Evolutionary conservation across 1,140 invertebrate species (phyloP), one percentile per base, ranked within the genome.

Genomic region (Hyles euphorbiae): DNA sequence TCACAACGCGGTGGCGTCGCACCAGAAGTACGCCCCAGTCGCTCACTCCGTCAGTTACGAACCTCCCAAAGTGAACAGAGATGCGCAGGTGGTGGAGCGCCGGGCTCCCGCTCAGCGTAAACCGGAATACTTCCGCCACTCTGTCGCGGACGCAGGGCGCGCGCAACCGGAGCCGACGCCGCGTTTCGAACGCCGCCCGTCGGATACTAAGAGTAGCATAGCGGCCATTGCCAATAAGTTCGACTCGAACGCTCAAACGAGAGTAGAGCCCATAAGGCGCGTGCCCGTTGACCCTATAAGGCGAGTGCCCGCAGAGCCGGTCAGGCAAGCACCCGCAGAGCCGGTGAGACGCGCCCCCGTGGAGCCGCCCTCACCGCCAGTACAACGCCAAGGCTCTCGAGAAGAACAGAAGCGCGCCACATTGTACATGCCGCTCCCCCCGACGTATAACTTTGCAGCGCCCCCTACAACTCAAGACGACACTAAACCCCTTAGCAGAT

Each of bases 401-500:
- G 84, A 85, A 43, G 83, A 87, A 33, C 59, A 61, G 0, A 76
- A 68, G 44, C 75, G 77, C 2, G 70, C 74, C 1, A 67, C 77
- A 1, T 65, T 81, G 48, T 88, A 85, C 58, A 66, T 76, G 53
- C 83, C 81, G 2, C 80, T 78, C 8, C 86, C 84, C 3, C 80
- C 83, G 10, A 78, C 81, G 0, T 85, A 86, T 55, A 88, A 88
- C 56, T 88, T 88, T 46, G 86, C 88, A 0, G 78, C 80, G 5
- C 77, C 84, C 0, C 84, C 83, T n/a, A 64, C 86, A 61, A 75
- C 63, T 11, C 72, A 87, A 40, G 81, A 90, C 43, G 58, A 67
- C n/a, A 68, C 78, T 6, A 84, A 86, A 71, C 72, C 80, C 0
- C 59, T 75, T 2, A 92, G 91, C 61, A 90, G 93, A 64, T 94